Conservation (phyloP, 1,140 invertebrate species). For the Drosophila kurseongensis region DNA sequence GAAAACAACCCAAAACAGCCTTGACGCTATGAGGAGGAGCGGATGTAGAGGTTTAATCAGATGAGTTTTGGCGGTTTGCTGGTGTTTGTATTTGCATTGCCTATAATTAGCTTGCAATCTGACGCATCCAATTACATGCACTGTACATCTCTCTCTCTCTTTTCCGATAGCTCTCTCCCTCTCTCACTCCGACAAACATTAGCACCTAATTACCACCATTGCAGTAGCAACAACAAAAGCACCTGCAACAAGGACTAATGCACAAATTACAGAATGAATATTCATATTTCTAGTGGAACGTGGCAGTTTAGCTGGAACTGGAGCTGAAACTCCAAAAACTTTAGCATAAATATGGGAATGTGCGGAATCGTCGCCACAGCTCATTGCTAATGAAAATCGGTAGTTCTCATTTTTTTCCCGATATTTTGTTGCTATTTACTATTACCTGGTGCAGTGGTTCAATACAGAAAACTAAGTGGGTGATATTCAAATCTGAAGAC, state of each 20-base stretch:
- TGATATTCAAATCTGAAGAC: background rate
- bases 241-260: slow-evolving; percentile 65
- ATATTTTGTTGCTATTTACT: background rate
- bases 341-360: slow-evolving; percentile 9
- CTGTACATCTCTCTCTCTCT: background rate
- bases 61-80: slow-evolving; percentile 39
- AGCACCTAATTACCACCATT: slow-evolving; percentile 72
- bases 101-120: slow-evolving; percentile 66
- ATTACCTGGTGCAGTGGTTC: slow-evolving; percentile 6
- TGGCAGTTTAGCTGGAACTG: slow-evolving; percentile 4
- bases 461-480: slow-evolving; percentile 41
- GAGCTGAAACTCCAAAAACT: slow-evolving; percentile 18
- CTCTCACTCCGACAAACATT: slow-evolving; percentile 36
- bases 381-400: slow-evolving; percentile 61
- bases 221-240: slow-evolving; percentile 29
- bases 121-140: slow-evolving; percentile 69
- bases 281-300: slow-evolving; percentile 61
- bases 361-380: slow-evolving; percentile 45
- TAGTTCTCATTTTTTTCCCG: slow-evolving; percentile 69
- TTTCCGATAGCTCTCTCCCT: slow-evolving; percentile 28
- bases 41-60: slow-evolving; percentile 14
- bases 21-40: background rate
- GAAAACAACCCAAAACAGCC: slow-evolving; percentile 9
- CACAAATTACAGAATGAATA: slow-evolving; percentile 78
- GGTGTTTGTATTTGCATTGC: slow-evolving; percentile 33